Evolutionary conservation across 2,797 vertebrate genomes (phyloP).

Genomic region (Champsocephalus gunnari): DNA sequence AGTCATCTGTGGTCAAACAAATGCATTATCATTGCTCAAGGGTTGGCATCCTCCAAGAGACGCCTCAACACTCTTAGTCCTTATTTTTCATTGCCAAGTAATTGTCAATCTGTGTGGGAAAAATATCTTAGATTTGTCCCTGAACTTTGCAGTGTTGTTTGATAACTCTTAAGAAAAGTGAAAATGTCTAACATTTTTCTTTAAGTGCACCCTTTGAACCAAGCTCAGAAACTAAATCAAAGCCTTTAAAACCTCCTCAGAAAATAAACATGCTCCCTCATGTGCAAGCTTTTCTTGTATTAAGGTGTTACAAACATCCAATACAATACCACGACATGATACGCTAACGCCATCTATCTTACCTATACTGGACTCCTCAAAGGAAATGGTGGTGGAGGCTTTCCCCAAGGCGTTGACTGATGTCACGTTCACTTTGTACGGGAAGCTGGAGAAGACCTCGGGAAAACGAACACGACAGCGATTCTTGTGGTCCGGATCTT

Average conservation of each 20-base stretch:
- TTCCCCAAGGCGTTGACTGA: slow-evolving; percentile 93
- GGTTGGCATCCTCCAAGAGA: slow-evolving; percentile 47
- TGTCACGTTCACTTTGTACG: slow-evolving; percentile 94
- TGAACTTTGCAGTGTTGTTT: slow-evolving; percentile 8
- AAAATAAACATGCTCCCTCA: background rate
- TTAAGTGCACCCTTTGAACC: slow-evolving; percentile 24
- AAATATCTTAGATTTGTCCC: slow-evolving; percentile 17
- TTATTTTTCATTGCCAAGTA: slow-evolving; percentile 43
- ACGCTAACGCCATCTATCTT: slow-evolving; percentile 35
- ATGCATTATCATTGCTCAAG: slow-evolving; percentile 50
- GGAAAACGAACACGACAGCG: slow-evolving; percentile 94
- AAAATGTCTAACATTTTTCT: background rate
- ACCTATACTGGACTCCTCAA: slow-evolving; percentile 96
- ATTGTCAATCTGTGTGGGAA: slow-evolving; percentile 29
- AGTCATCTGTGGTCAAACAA: slow-evolving; percentile 64
- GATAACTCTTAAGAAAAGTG: slow-evolving; percentile 10
- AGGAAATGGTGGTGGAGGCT: slow-evolving; percentile 85
- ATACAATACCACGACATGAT: background rate
- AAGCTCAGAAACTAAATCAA: slow-evolving; percentile 12
- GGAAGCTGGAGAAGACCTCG: slow-evolving; percentile 93
- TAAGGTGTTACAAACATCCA: background rate
- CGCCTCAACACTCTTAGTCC: slow-evolving; percentile 32
- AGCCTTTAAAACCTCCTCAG: slow-evolving; percentile 14
- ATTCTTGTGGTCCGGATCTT: slow-evolving; percentile 92
- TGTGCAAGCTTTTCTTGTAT: background rate